Base-by-base conservation (phyloP, 2,797 vertebrate species). In the Avahi laniger region DNA sequence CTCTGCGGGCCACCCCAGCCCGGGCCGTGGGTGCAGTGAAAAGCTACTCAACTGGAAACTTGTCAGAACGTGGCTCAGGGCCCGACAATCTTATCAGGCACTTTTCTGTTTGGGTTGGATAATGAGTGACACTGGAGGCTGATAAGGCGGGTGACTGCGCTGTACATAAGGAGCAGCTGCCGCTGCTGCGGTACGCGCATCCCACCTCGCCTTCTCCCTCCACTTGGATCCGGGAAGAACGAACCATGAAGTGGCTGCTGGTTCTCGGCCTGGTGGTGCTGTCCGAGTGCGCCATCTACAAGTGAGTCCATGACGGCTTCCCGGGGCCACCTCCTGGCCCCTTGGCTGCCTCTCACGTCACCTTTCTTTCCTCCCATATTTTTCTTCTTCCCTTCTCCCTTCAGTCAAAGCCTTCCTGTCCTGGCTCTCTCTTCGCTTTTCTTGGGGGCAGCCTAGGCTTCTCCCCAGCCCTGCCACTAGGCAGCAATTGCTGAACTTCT, bases 181-280 rank as follows among this genome's bases (percentile, higher is more conserved):
- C 26, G 3, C 76, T 0, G 15, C 5, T 8, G 26, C 91, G 7
- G 30, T 10, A 41, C 52, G 61, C 20, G 20, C 65, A 88, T 8
- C 38, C 80, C 17, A 0, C 52, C 67, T 67, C 54, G 52, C 50
- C 43, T 88, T 35, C 92, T 87, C 93, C 1, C 1, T 46, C 43
- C 3, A 52, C 13, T 70, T 4, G 63, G 18, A 81, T 59, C 8
- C 14, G 5, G 81, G 52, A 33, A 86, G 63, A 26, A 86, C 65
- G 52, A 70, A 97, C 63, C 96, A 99, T 99, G 98, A 99, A 98
- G 98, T 97, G 98, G 92, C 97, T 98, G 75, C 96, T 99, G 91
- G 97, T 99, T 57, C 96, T 99, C 0, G 0, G 65, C 57, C 63
- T 98, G 85, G 95, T 98, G 94, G 97, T 73, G 2, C 93, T 98